Percentiles rank a stretch among this genome's conserved stretches.
These are phyloP conservation scores for Zosterops lateralis DNA, from an alignment of 2,113 vertebrate genomes.

Conservation along the genomic window DNA sequence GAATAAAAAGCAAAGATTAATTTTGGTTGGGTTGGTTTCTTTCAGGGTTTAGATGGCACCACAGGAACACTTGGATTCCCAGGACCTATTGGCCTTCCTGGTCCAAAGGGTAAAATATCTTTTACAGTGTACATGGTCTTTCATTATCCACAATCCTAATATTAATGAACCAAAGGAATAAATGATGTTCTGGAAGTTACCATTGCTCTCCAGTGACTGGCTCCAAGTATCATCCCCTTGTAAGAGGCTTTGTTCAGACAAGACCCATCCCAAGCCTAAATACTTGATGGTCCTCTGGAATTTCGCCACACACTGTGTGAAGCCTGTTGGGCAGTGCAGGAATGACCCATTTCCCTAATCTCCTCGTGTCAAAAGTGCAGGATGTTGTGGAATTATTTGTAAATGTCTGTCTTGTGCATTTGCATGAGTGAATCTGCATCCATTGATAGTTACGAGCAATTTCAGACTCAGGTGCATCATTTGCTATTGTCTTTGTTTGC, in stretches of 20 bases:
- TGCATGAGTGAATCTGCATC: background rate
- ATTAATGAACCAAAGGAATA: background rate
- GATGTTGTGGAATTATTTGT: background rate
- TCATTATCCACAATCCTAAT: background rate
- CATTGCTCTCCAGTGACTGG: background rate
- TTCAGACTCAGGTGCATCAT: background rate
- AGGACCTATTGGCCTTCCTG: slow-evolving; percentile 72
- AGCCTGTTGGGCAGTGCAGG: background rate
- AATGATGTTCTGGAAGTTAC: background rate
- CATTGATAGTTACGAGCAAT: background rate
- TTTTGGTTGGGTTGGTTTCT: background rate
- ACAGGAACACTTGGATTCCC: slow-evolving; percentile 76
- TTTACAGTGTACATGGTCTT: background rate
- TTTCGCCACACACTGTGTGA: background rate
- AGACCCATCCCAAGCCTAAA: background rate
- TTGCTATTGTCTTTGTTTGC: background rate
- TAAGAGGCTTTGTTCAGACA: background rate
- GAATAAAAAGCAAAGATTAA: background rate
- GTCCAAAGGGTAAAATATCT: slow-evolving; percentile 82
- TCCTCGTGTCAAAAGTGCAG: background rate
- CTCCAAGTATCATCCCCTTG: background rate
- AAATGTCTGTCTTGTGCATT: background rate
- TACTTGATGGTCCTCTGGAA: background rate
- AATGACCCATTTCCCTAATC: background rate
- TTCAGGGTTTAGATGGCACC: slow-evolving; percentile 83